A percentile compares a stretch with the other conserved stretches of the same genome.
Evolutionary conservation across 2,113 vertebrate species (phyloP).

Genomic region (Herpailurus yagouaroundi): DNA sequence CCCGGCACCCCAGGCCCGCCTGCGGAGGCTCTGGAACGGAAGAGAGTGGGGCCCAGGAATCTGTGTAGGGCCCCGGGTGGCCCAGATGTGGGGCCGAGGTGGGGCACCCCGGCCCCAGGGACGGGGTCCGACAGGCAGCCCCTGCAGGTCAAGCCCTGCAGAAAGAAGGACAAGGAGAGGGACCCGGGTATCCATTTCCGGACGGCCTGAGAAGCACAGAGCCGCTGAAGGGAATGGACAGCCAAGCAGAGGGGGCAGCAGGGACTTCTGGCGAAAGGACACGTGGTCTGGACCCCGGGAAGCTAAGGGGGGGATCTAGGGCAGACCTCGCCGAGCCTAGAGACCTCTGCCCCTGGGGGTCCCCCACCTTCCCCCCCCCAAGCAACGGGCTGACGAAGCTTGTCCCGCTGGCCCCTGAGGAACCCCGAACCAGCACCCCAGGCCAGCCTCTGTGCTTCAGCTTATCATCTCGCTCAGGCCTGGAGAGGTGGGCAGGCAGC

Average conservation of each 20-base stretch:
- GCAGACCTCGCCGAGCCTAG: neutral
- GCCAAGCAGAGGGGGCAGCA: neutral
- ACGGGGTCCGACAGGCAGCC: no score
- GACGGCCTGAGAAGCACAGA: neutral
- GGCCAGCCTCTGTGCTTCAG: fast-evolving
- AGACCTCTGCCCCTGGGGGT: neutral
- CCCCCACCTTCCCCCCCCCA: neutral
- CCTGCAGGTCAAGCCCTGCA: neutral
- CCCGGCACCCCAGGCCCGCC: neutral
- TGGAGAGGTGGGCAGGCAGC: neutral
- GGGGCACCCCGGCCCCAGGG: neutral
- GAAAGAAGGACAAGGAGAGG: neutral
- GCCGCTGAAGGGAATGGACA: fast-evolving
- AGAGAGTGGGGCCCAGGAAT: neutral
- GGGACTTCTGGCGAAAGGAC: neutral
- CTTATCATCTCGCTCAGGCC: neutral
- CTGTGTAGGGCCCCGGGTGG: neutral
- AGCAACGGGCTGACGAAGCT: neutral
- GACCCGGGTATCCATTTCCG: fast-evolving
- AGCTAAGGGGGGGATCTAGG: neutral
- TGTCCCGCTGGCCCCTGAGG: neutral
- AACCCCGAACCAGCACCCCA: neutral
- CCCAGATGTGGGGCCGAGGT: fast-evolving
- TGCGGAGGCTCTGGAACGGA: neutral
- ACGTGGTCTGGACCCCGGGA: neutral